Percentiles rank a stretch among this genome's conserved stretches.
These are phyloP conservation scores for Drosophila micromelanica DNA, from an alignment of 1,140 invertebrate species.

Conservation along the genomic window DNA sequence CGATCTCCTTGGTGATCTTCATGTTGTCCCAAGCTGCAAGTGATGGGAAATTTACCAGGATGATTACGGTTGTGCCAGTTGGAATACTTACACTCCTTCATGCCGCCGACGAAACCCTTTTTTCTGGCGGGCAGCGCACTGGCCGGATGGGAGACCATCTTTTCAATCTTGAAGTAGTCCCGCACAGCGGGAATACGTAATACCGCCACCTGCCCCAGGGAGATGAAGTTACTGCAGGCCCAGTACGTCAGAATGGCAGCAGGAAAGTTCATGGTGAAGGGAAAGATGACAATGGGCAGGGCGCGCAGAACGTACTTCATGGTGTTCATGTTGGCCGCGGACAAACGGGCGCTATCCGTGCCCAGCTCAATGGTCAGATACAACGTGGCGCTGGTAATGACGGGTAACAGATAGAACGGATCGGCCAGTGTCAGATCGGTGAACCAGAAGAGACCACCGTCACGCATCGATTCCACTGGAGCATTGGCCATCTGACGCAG, in stretches of 20 bases:
- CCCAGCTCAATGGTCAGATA: constrained; percentile 93
- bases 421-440: constrained; percentile 95
- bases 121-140: constrained; percentile 87
- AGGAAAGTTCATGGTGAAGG: constrained; percentile 95
- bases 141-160: constrained; percentile 86
- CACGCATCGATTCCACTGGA: constrained; percentile 94
- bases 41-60: not conserved
- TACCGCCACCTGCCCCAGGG: constrained; percentile 90
- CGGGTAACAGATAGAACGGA: constrained; percentile 94
- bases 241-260: constrained; percentile 95
- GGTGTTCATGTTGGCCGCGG: constrained; percentile 87
- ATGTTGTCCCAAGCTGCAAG: constrained; percentile 91
- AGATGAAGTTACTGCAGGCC: constrained; percentile 95
- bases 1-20: constrained; percentile 91
- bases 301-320: constrained; percentile 91
- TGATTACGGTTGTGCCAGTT: no score
- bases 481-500: constrained; percentile 93
- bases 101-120: constrained; percentile 91
- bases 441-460: constrained; percentile 97
- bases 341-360: constrained; percentile 89
- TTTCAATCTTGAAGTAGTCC: constrained; percentile 92
- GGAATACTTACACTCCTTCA: constrained; percentile 91
- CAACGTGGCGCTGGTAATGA: constrained; percentile 93
- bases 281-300: constrained; percentile 92
- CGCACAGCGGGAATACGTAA: constrained; percentile 91